Evolutionary conservation across 2,797 vertebrate species (phyloP).

Genomic region (Typhlichthys eigenmanni): DNA sequence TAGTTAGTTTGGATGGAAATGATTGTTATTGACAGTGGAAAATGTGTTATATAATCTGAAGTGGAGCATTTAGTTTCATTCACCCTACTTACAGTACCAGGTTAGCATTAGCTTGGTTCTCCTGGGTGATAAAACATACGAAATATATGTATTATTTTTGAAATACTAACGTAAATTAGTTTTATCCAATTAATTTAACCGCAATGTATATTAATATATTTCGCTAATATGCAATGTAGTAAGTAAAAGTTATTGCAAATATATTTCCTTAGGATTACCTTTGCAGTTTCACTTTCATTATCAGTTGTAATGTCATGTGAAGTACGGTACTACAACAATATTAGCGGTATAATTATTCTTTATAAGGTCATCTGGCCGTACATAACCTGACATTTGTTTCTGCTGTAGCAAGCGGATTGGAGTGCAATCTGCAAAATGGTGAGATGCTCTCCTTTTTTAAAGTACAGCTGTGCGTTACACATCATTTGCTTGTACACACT

Average conservation of each 20-base stretch:
- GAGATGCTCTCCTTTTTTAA: background rate
- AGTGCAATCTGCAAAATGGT: constrained; percentile 7
- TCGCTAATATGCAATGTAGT: too few species aligned
- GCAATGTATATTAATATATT: too few species aligned
- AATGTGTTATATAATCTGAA: background rate
- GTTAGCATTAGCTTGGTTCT: background rate
- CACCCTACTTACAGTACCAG: background rate
- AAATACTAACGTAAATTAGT: background rate
- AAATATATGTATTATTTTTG: background rate
- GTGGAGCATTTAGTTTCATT: background rate
- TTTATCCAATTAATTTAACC: too few species aligned
- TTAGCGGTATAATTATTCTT: background rate
- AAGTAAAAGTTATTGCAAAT: too few species aligned
- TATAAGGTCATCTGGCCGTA: background rate
- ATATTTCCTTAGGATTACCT: too few species aligned
- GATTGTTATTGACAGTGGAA: background rate
- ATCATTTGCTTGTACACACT: too few species aligned
- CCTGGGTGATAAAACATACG: background rate
- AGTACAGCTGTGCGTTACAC: too few species aligned
- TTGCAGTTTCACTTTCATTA: too few species aligned
- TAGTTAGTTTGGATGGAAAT: background rate
- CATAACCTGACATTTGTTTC: background rate
- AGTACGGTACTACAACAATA: background rate
- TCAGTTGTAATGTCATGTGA: too few species aligned
- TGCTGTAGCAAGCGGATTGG: background rate